phyloP scores from a whole-genome alignment of 2,113 vertebrate species.

The Coregonus clupeaformis region DNA sequence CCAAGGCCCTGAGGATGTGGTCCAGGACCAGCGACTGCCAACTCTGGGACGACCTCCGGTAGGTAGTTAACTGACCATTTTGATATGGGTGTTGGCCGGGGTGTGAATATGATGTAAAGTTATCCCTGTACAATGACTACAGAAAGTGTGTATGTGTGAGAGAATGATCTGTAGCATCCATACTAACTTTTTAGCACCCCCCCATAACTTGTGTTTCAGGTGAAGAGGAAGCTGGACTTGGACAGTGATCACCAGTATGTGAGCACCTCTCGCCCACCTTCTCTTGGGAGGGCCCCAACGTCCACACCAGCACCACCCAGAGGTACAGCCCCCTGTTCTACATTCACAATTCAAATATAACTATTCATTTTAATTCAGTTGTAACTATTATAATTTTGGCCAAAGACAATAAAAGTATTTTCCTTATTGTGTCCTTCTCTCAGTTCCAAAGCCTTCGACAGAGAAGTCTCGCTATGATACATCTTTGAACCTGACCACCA shows the following conservation, averaged over 20 bases:
- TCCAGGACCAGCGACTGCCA: slow-evolving; percentile 75
- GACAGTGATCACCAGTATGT: slow-evolving; percentile 95
- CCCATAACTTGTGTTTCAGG: slow-evolving; percentile 67
- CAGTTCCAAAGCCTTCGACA: slow-evolving; percentile 81
- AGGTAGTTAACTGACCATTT: slow-evolving; percentile 19
- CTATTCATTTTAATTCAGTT: too few species aligned
- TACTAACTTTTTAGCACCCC: too few species aligned
- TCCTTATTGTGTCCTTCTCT: background rate
- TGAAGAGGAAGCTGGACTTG: slow-evolving; percentile 93
- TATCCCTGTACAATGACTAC: background rate
- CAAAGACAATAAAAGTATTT: too few species aligned
- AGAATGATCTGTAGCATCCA: background rate
- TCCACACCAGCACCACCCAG: slow-evolving; percentile 74
- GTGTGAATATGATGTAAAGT: background rate
- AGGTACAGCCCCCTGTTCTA: slow-evolving; percentile 50
- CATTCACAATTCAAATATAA: background rate
- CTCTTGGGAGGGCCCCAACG: slow-evolving; percentile 74
- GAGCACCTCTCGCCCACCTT: slow-evolving; percentile 75
- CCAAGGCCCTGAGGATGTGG: slow-evolving; percentile 71
- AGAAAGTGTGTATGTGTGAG: background rate
- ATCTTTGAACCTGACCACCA: slow-evolving; percentile 94
- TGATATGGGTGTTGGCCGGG: background rate
- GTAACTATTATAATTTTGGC: too few species aligned
- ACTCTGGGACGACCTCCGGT: slow-evolving; percentile 88
- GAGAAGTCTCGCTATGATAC: slow-evolving; percentile 98